A percentile compares a stretch with the other conserved stretches of the same genome.
Conservation (phyloP, 1,140 invertebrate species). For the Leptinotarsa texana region DNA sequence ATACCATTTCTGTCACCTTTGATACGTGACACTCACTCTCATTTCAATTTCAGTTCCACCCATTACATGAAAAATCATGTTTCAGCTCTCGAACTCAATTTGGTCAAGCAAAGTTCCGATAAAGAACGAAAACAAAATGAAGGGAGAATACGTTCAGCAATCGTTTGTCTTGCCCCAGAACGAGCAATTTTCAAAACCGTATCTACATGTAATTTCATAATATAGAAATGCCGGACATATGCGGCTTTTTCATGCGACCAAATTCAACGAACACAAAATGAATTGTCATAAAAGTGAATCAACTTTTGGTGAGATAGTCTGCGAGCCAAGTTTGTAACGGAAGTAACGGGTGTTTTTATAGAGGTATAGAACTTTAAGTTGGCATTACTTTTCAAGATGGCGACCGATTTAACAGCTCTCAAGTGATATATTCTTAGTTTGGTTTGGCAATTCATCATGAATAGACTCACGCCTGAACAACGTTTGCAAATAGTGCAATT, state of each 20-base stretch:
- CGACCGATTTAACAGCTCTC: too few species aligned
- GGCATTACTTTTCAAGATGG: too few species aligned
- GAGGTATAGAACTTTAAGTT: too few species aligned
- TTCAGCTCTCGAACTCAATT: background rate
- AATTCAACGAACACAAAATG: conserved; percentile 39
- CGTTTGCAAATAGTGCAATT: too few species aligned
- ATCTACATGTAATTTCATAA: conserved; percentile 40
- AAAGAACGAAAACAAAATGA: background rate
- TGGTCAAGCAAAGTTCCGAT: background rate
- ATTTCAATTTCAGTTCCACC: too few species aligned
- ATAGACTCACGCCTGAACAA: too few species aligned
- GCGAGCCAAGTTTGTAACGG: background rate
- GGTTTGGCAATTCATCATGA: too few species aligned
- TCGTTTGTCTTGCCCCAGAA: background rate
- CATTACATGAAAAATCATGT: too few species aligned
- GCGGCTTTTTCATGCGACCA: conserved; percentile 31
- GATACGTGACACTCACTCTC: too few species aligned
- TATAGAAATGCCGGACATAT: conserved; percentile 36
- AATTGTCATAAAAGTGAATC: conserved; percentile 41
- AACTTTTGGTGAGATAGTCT: conserved; percentile 13
- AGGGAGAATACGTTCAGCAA: conserved; percentile 7
- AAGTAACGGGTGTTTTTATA: too few species aligned
- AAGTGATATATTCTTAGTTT: too few species aligned
- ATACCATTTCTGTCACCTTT: too few species aligned
- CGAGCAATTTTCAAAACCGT: conserved; percentile 32